phyloP scores from a whole-genome alignment of 2,888 invertebrate species.

The Dinocampus coccinellae region DNA sequence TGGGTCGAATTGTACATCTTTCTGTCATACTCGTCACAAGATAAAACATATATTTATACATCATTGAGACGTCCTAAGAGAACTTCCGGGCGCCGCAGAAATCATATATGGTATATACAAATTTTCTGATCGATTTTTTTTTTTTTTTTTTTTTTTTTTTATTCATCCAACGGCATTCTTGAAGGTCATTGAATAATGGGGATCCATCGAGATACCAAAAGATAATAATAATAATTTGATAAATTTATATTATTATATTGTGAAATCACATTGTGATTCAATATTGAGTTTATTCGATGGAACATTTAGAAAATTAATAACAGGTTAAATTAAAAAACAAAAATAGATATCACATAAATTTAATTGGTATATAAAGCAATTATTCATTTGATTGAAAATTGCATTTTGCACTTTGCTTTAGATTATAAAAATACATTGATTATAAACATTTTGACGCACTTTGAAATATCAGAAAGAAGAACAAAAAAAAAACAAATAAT shows the following conservation, averaged over 20 bases:
- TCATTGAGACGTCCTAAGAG: background rate
- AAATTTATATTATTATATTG: no score
- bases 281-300: no score
- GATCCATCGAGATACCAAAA: background rate
- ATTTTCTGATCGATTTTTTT: no score
- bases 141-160: no score
- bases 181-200: background rate
- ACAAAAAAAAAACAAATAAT: no score
- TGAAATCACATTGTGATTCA: no score
- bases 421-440: background rate
- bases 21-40: background rate
- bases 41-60: background rate
- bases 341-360: no score
- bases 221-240: background rate
- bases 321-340: no score
- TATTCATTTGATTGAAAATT: background rate
- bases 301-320: no score
- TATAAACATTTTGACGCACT: background rate
- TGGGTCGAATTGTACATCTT: background rate
- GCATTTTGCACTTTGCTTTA: no score
- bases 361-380: background rate
- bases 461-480: no score
- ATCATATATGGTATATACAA: background rate
- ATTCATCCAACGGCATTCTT: background rate
- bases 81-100: background rate